These are phyloP conservation scores for Morinoia aosen DNA, from an alignment of 2,888 invertebrate genomes.

Conservation along the genomic window DNA sequence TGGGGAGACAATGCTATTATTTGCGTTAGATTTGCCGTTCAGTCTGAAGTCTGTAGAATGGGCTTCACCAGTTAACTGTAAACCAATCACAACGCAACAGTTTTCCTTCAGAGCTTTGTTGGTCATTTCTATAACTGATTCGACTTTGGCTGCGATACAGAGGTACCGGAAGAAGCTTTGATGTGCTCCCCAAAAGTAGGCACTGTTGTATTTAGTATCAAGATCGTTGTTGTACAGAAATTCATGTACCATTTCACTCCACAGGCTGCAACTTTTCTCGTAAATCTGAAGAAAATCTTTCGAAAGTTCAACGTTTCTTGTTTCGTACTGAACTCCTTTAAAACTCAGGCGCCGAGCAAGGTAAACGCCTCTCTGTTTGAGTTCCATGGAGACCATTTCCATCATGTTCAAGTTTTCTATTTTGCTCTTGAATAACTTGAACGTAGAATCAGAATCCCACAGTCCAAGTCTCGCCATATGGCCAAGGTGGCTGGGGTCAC, in stretches of 20 bases:
- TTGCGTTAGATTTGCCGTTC: background rate
- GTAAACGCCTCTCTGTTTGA: constrained; percentile 20
- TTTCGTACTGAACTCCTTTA: constrained; percentile 10
- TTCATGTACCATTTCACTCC: background rate
- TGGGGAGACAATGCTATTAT: background rate
- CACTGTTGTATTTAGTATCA: background rate
- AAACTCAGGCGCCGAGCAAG: constrained; percentile 22
- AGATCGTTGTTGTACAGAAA: background rate
- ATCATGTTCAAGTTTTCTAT: constrained; percentile 42
- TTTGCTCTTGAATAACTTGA: background rate
- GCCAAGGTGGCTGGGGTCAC: constrained; percentile 24
- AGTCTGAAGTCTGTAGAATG: background rate
- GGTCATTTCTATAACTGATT: background rate
- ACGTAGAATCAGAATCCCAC: background rate
- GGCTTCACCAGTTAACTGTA: constrained; percentile 22
- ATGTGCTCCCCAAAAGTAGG: constrained; percentile 34
- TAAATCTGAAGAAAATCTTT: constrained; percentile 3
- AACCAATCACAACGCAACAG: constrained; percentile 23
- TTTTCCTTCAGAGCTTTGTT: background rate
- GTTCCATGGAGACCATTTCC: constrained; percentile 36
- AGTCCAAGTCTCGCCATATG: constrained; percentile 21
- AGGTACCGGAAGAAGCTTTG: constrained; percentile 39
- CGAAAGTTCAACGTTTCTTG: background rate
- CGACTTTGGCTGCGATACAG: constrained; percentile 33
- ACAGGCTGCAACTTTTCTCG: background rate